Base-by-base conservation (phyloP, 2,113 vertebrate genomes). In the Phoxinus phoxinus region DNA sequence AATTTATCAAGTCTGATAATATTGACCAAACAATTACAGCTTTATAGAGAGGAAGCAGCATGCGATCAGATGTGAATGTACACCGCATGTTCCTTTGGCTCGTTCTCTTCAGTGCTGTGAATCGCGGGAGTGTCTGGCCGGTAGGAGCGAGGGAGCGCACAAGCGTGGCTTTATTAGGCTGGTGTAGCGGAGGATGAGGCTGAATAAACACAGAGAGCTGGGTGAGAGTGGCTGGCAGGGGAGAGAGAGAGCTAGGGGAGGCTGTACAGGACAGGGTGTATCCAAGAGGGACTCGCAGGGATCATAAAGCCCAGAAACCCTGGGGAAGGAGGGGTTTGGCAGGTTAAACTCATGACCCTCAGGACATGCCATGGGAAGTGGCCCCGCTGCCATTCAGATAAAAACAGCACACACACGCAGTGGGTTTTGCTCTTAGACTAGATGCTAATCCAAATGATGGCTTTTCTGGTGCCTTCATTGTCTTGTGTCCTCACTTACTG, bases 161-260 rank as follows among this genome's bases (percentile, higher is more conserved):
- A 61, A 67, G 79, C 74, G 83, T 83, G 83, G 85, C 89, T 92
- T 92, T 90, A 90, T 81, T 90, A 89, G 90, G 86, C 87, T 90
- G 89, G 90, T 8, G 51, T 79, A 91, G 92, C 86, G 91, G 92
- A 95, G 94, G 94, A 94, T 94, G 90, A 94, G 94, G 91, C 94
- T 95, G 94, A 95, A 95, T 91, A 94, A 94, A 95, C 93, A 94
- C 37, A 81, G 37, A 27, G 74, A 83, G 67, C 65, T 86, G 85
- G 84, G 61, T 13, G 53, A 83, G 79, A 67, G 63, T 17, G 67
- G 76, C 78, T 69, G 67, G 32, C 72, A 59, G 81, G 82, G 73
- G 25, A 75, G 48, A 63, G 25, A 65, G n/a, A 37, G 76, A 35
- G 12, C 44, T 81, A 46, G 76, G 81, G 78, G 59, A 81, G 82